phyloP scores from a whole-genome alignment of 92 coral and sea anemone genomes.

The Meandrina meandrites region DNA sequence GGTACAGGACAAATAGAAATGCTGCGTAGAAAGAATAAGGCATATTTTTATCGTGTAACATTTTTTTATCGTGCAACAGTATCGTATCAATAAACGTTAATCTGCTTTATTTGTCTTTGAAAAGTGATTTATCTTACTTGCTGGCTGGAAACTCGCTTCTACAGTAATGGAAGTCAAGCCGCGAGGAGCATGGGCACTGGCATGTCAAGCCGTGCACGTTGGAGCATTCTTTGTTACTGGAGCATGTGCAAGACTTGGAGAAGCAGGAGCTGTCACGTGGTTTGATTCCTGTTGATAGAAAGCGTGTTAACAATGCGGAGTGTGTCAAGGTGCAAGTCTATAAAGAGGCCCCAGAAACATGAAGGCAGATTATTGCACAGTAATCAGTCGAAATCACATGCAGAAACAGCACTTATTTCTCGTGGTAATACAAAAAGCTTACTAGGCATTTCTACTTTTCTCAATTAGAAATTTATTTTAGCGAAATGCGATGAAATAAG shows the following conservation, averaged over 20 bases:
- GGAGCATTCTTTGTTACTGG: conserved; percentile 24
- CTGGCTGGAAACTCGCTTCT: conserved; percentile 53
- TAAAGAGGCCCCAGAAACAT: no score
- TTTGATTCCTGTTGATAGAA: conserved; percentile 37
- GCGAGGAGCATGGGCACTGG: conserved; percentile 58
- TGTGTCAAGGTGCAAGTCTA: background rate
- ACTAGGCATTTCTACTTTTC: no score
- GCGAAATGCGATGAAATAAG: no score
- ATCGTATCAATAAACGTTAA: no score
- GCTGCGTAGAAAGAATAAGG: conserved; percentile 24
- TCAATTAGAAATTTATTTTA: no score
- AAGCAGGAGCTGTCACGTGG: conserved; percentile 22
- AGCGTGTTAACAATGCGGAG: background rate
- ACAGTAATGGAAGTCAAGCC: conserved; percentile 51
- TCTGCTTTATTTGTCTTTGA: no score
- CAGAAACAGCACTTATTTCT: no score
- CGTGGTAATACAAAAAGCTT: no score
- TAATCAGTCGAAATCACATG: no score
- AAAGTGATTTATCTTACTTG: conserved; percentile 54
- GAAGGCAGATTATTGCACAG: no score
- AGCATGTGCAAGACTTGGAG: conserved; percentile 35
- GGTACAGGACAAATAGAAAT: conserved; percentile 64
- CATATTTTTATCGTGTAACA: background rate
- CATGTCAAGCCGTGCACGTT: conserved; percentile 26
- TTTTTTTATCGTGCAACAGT: no score